Evolutionary conservation across 2,113 vertebrate species (phyloP).

Genomic region (Echinops telfairi): DNA sequence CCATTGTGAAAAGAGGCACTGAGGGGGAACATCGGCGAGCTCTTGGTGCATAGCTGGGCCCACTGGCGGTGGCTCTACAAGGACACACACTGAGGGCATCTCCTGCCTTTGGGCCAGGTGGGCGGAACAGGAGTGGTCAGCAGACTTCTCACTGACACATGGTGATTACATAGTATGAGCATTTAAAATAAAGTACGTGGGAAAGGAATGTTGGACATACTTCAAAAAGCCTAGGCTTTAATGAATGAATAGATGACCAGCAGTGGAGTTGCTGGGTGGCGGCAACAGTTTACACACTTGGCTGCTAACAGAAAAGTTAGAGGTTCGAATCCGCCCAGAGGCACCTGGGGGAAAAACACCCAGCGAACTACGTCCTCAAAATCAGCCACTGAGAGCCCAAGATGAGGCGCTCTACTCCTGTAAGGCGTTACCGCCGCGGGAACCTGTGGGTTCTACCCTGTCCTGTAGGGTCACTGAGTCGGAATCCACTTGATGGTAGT

Average conservation of each 20-base stretch:
- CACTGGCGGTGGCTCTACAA: not conserved
- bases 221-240: not conserved
- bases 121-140: not conserved
- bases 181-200: not conserved
- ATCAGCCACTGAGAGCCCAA: not conserved
- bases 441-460: not conserved
- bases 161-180: slow-evolving; percentile 15
- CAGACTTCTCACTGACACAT: not conserved
- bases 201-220: not conserved
- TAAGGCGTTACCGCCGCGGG: too few relatives aligned
- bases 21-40: not conserved
- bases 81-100: not conserved
- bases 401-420: too few relatives aligned
- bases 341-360: not conserved
- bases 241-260: not conserved
- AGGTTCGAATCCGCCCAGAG: not conserved
- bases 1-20: accelerated
- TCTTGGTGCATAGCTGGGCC: not conserved
- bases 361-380: not conserved
- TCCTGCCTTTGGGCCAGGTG: not conserved
- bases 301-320: not conserved
- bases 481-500: too few relatives aligned
- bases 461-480: too few relatives aligned
- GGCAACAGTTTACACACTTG: not conserved
- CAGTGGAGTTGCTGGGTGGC: not conserved